Base-by-base conservation (phyloP, 1,140 invertebrate genomes). In the Maniola jurtina region DNA sequence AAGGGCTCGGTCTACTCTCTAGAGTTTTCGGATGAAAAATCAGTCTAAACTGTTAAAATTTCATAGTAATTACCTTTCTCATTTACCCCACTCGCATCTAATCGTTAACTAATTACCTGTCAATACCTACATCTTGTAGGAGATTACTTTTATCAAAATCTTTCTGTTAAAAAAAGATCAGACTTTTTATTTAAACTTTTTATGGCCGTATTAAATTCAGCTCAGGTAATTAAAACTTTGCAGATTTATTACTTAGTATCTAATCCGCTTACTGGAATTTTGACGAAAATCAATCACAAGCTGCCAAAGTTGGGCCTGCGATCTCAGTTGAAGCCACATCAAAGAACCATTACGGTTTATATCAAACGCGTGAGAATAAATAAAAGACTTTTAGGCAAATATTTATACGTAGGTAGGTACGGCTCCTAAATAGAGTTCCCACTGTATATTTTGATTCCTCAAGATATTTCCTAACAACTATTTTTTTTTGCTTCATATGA, bases 301-400 rank as follows among this genome's bases (percentile, higher is more conserved):
- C 77, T 83, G 78, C 68, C 75, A 86, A 88, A 89, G 77, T 83
- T 86, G 76, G 77, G 73, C 77, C 76, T 76, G 71, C 70, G 67
- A 76, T 80, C 70, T 62, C 75, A 81, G 73, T 77, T 54, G 61
- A 61, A 79, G 80, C 83, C 83, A 84, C 85, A 89, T 89, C 84
- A 88, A 89, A 89, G 87, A 72, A 70, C 82, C 81, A 89, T 89
- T 89, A 88, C 69, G 77, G 80, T 84, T 85, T 86, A 89, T 88
- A 81, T 88, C 73, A 86, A 87, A 81, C 80, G 80, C 81, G 81
- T 79, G 63, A 81, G 80, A 86, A 88, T 86, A 87, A 89, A 87
- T 88, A 87, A 84, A 67, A 83, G 80, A 77, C 84, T 82, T 84
- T 86, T 86, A 80, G 71, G 77, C 54, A 68, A 89, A 84, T 86